Base-by-base conservation (phyloP, 1,140 invertebrate genomes). In the Holotrichia oblita region DNA sequence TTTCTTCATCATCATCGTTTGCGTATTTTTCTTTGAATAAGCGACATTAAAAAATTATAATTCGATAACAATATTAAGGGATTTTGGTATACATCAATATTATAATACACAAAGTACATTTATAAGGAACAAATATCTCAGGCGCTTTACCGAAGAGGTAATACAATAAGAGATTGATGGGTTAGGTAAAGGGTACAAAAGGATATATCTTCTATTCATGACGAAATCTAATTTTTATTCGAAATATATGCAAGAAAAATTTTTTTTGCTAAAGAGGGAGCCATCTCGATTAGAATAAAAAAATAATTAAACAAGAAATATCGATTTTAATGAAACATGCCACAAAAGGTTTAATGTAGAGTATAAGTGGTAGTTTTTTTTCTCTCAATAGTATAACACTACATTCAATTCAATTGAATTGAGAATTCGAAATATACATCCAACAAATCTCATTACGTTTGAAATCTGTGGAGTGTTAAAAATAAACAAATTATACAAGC, bases 21-120 rank as follows among this genome's bases (percentile, higher is more conserved):
- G 8, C 61, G 22, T 69, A 27, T 24, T 69, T 61, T 69, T 48
- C n/a, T 34, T 34, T 27, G 10, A 69, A 69, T 9, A 69, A 69
- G 61, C 61, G 61, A 69, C 61, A 69, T 69, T 22, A 55, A 55
- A 55, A 55, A 55, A 44, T 61, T 69, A 69, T 22, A 22, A 69
- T 69, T 69, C 61, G 20, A 55, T 55, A 55, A 55, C 48, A 69
- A 69, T 22, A 22, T 27, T 69, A 24, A 34, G 14, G 20, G 61
- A 69, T 69, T 69, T 69, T 69, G 61, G 61, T 69, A 69, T 69
- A 69, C 61, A 69, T 69, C 61, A 27, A 69, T 69, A 69, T 69
- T 69, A 69, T 34, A 34, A 34, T 22, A 69, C 61, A 69, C 61
- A 69, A 24, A 27, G 20, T 69, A 69, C 61, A 69, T 27, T 69